A percentile compares a stretch with the other conserved stretches of the same genome.
Conservation (phyloP, 2,888 invertebrate genomes). For the Arctia plantaginis region DNA sequence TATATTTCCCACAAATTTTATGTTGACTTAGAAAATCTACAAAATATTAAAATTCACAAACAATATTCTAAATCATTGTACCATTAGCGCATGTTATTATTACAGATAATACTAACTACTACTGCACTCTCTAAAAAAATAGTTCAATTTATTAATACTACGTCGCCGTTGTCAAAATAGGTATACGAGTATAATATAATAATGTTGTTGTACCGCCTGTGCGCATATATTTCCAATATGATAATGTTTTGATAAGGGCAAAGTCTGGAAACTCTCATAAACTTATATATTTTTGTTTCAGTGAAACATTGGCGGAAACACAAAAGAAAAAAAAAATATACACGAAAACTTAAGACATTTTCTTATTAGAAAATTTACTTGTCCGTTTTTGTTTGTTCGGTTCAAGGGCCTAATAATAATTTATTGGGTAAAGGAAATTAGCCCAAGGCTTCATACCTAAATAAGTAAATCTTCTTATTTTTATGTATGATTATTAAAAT, state of each 20-base stretch:
- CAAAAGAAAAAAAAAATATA: not conserved
- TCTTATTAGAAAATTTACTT: not conserved
- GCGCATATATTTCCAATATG: not conserved
- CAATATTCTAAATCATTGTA: no score
- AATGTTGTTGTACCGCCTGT: not conserved
- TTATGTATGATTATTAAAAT: not conserved
- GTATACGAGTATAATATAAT: not conserved
- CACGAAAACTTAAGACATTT: not conserved
- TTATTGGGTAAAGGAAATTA: not conserved
- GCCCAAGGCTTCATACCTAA: not conserved
- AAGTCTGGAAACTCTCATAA: not conserved
- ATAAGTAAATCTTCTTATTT: not conserved
- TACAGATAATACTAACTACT: no score
- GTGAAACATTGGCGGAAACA: not conserved
- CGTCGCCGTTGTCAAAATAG: not conserved
- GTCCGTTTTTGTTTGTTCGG: not conserved
- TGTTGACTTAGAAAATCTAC: no score
- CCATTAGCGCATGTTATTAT: no score
- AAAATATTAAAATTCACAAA: no score
- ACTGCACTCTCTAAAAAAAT: no score
- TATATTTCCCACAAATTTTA: no score
- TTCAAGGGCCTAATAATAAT: not conserved
- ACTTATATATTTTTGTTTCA: not conserved
- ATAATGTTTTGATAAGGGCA: not conserved
- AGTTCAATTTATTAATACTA: not conserved